Evolutionary conservation across 2,888 invertebrate species (phyloP), one percentile per base, ranked within the genome.

Genomic region (Sceliomorpha sp.): DNA sequence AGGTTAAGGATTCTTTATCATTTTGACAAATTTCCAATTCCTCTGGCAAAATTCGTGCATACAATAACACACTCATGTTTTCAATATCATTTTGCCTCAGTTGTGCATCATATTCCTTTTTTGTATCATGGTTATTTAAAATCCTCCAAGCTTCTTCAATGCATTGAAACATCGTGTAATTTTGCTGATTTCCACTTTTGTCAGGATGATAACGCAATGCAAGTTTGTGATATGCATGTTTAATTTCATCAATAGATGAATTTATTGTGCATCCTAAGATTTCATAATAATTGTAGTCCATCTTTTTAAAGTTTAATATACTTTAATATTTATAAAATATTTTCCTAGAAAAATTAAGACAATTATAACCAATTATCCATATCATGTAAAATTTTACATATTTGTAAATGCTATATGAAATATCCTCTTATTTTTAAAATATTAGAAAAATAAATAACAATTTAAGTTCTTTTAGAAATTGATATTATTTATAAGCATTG

Each of bases 61-160:
- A 93, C 34, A 94, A 87, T 58, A 93, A 88, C 74, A 89, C 86
- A 68, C 91, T 90, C 71, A 89, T 89, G 70, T 73, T 53, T 47
- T 90, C 89, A 55, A 93, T 90, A 82, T 91, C 91, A 17, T 89
- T 88, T 81, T 93, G 91, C 50, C 90, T 88, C 53, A 92, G 88
- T 75, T 89, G 87, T 2, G 92, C 91, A 83, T 95, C 93, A 80
- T 95, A 95, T 74, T 91, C 90, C 83, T 90, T 92, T 51, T 93
- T 90, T 40, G 86, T 89, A 34, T 89, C 82, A 26, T 91, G 89
- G 83, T 94, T 90, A 78, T 92, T 90, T 32, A 95, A 86, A 51
- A 91, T 89, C 74, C 92, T 91, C 93, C 94, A 95, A n/a, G 95
- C 95, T 80, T 92, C 90, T 79, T 92, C 92, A 68, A 95, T 90